phyloP scores from a whole-genome alignment of 2,797 vertebrate genomes.

The Molothrus aeneus region DNA sequence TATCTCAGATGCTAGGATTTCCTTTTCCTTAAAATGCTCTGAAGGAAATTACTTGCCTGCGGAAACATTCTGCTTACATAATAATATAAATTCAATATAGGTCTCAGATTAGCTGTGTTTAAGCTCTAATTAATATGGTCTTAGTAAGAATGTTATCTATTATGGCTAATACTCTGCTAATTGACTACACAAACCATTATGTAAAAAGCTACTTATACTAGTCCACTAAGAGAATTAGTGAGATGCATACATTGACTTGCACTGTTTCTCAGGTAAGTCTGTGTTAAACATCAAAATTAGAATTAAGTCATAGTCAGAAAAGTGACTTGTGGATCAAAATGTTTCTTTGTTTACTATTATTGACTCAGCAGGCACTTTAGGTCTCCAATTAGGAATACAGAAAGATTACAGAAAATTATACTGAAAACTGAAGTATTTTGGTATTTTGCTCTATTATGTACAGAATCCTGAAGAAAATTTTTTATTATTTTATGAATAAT shows the following conservation, averaged over 20 bases:
- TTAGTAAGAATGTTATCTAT: conserved; percentile 53
- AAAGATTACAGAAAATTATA: not conserved
- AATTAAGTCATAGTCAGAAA: not conserved
- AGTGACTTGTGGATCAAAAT: not conserved
- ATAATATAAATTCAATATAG: conserved; percentile 47
- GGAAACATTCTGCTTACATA: conserved; percentile 9
- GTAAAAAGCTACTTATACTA: conserved; percentile 60
- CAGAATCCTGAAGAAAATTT: not conserved
- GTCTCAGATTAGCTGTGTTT: conserved; percentile 49
- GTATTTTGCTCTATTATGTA: not conserved
- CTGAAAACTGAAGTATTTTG: not conserved
- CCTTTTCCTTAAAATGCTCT: not conserved
- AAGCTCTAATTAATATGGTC: conserved; percentile 52
- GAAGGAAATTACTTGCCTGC: not conserved
- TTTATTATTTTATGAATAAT: not conserved
- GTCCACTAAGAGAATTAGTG: conserved; percentile 35
- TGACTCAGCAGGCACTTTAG: not conserved
- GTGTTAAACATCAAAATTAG: not conserved
- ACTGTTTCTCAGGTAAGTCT: conserved; percentile 34
- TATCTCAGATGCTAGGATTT: not conserved
- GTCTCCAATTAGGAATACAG: not conserved
- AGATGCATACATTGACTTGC: not conserved
- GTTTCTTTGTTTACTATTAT: not conserved
- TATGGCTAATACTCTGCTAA: conserved; percentile 56
- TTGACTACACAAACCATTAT: conserved; percentile 56